Conservation (phyloP, 2,113 vertebrate species). For the Hystrix cristata region DNA sequence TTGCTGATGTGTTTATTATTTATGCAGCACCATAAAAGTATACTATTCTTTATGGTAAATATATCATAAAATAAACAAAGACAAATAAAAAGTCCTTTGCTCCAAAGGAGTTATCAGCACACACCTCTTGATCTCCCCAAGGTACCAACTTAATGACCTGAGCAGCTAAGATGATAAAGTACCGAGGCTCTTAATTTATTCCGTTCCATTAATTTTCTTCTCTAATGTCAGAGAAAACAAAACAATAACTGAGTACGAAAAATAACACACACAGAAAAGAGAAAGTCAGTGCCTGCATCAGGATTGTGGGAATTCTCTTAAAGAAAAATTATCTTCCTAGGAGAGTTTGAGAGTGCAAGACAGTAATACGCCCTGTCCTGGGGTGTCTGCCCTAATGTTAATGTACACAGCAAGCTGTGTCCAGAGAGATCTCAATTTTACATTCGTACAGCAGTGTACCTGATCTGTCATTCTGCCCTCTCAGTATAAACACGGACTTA, state of each 20-base stretch:
- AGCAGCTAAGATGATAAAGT: conserved; percentile 68
- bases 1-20: not conserved
- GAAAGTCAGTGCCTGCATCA: not conserved
- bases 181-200: conserved; percentile 72
- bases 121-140: conserved; percentile 49
- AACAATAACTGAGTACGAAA: conserved; percentile 63
- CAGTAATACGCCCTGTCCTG: not conserved
- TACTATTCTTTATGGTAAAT: conserved; percentile 23
- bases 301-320: not conserved
- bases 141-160: conserved; percentile 53
- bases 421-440: not conserved
- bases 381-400: not conserved
- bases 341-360: conserved; percentile 9
- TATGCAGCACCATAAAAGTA: not conserved
- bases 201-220: conserved; percentile 72
- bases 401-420: not conserved
- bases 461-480: not conserved
- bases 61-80: conserved; percentile 53
- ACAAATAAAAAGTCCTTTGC: conserved; percentile 32
- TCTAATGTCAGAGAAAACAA: conserved; percentile 58
- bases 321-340: conserved; percentile 49
- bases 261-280: conserved; percentile 48
- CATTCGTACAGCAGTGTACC: not conserved
- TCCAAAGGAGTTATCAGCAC: conserved; percentile 39
- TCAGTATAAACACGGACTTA: not conserved